Evolutionary conservation across 2,888 invertebrate species (phyloP).

Genomic region (Pachydiplax longipennis): DNA sequence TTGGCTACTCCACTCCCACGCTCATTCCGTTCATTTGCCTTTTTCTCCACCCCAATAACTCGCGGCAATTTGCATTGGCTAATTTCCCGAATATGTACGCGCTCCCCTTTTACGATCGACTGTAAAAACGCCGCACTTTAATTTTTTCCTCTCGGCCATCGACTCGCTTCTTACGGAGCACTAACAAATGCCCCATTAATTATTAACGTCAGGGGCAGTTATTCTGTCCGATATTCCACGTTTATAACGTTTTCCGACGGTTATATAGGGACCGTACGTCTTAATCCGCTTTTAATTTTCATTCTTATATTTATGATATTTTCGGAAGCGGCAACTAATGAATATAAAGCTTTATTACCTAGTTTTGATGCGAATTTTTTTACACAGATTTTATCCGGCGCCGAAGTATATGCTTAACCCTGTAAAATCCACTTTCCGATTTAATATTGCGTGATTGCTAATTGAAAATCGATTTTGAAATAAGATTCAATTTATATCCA

Average conservation of each 20-base stretch:
- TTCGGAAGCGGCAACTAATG: no score
- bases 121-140: neutral
- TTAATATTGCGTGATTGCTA: no score
- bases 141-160: neutral
- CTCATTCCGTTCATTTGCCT: neutral
- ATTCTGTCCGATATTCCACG: neutral
- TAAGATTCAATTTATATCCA: no score
- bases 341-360: no score
- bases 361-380: no score
- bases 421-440: no score
- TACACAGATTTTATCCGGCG: no score
- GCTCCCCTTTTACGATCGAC: neutral
- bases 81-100: neutral
- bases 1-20: neutral
- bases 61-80: neutral
- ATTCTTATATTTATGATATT: no score
- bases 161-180: neutral
- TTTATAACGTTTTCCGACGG: neutral
- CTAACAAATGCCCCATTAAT: neutral
- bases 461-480: no score
- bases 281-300: no score
- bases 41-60: neutral
- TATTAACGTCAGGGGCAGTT: neutral
- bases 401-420: no score
- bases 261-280: neutral